phyloP scores from a whole-genome alignment of 2,113 vertebrate species.

The Gracilinanus agilis region DNA sequence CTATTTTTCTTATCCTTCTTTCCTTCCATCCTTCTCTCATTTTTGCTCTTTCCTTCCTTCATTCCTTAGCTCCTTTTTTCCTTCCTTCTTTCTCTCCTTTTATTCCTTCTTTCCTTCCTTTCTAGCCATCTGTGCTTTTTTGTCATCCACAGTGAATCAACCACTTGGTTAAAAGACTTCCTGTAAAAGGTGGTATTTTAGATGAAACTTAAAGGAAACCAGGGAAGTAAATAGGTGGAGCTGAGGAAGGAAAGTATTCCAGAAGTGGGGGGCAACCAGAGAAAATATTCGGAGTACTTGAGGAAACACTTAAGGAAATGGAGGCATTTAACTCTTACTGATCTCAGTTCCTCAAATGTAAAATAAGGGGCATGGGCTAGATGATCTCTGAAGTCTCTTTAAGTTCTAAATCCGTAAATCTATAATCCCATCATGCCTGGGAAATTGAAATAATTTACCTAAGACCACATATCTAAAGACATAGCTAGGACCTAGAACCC shows the following conservation, averaged over 20 bases:
- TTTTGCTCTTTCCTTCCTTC: no score
- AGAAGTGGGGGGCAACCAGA: neutral
- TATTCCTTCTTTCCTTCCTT: no score
- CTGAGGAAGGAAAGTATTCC: neutral
- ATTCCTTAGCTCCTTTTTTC: no score
- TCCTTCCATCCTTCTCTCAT: no score
- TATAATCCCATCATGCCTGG: neutral
- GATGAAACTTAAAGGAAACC: neutral
- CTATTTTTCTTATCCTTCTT: no score
- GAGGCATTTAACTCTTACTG: neutral
- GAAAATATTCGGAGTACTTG: neutral
- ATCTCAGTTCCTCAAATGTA: neutral
- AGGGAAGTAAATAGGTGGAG: neutral
- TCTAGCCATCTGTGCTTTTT: neutral
- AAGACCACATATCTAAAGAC: neutral
- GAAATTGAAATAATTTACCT: neutral
- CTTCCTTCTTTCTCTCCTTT: no score
- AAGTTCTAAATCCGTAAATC: neutral
- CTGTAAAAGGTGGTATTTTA: neutral
- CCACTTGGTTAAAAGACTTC: neutral
- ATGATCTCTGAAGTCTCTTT: neutral
- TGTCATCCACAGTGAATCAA: neutral
- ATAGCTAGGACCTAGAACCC: neutral
- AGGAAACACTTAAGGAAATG: neutral
- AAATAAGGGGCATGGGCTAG: neutral